phyloP scores from a whole-genome alignment of 2,888 invertebrate species.

The Anoplius nigerrimus region DNA sequence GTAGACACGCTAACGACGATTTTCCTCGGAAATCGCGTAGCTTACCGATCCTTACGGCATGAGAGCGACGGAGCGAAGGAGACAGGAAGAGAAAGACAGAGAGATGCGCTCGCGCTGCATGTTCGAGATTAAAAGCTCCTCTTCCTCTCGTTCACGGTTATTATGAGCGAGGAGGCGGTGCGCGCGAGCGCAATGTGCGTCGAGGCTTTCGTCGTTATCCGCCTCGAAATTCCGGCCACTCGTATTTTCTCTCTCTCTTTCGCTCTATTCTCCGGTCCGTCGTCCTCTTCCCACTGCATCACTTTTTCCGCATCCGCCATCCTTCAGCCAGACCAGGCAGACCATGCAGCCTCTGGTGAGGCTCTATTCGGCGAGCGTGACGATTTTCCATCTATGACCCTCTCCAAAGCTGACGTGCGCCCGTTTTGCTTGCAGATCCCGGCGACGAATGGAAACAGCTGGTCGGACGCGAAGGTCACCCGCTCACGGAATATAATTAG shows the following conservation, averaged over 20 bases:
- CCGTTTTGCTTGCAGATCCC: conserved; percentile 40
- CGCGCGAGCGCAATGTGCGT: conserved; percentile 18
- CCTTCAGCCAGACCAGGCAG: no score
- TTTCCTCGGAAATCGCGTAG: no score
- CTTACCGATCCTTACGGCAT: no score
- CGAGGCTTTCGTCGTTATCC: conserved; percentile 34
- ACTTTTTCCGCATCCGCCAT: no score
- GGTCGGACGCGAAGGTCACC: conserved; percentile 45
- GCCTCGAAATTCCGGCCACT: conserved; percentile 23
- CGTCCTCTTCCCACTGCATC: conserved; percentile 4
- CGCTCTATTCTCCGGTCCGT: conserved; percentile 12
- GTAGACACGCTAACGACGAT: no score
- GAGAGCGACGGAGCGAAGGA: no score
- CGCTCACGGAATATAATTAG: conserved; percentile 51
- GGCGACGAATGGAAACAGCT: conserved; percentile 40
- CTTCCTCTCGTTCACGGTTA: conserved; percentile 37
- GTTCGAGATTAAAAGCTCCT: conserved; percentile 40
- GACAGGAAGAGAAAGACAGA: no score
- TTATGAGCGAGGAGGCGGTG: conserved; percentile 33
- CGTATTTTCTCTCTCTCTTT: not conserved
- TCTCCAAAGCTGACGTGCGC: not conserved
- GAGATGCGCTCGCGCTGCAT: conserved; percentile 17
- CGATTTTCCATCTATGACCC: conserved; percentile 3
- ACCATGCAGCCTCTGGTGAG: conserved; percentile 13
- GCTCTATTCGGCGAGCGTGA: no score